Conservation (phyloP, 1,140 invertebrate species). For the Zaprionus gabonicus region DNA sequence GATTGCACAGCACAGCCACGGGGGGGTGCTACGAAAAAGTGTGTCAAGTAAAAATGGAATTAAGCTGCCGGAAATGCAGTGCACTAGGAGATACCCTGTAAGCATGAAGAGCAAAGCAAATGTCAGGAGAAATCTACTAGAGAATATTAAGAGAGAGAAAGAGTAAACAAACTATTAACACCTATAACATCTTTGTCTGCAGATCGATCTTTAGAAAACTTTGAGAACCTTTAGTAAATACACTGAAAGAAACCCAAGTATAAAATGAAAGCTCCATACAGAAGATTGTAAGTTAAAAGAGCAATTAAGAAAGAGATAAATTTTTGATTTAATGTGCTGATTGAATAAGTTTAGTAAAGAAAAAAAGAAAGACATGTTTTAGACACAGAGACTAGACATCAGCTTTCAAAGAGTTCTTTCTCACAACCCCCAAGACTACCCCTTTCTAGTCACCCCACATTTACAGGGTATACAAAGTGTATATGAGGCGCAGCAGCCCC, state of each 20-base stretch:
- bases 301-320: neutral
- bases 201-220: neutral
- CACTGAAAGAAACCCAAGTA: neutral
- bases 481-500: constrained; percentile 14
- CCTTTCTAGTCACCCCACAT: no score
- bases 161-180: no score
- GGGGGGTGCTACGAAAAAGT: constrained; percentile 31
- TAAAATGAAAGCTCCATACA: neutral
- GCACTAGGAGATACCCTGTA: neutral
- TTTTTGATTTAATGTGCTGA: no score
- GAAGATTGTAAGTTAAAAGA: neutral
- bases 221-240: neutral
- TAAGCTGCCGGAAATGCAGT: neutral
- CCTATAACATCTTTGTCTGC: neutral
- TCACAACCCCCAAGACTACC: neutral
- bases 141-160: neutral
- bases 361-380: no score
- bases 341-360: no score
- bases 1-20: neutral
- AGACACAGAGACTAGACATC: no score
- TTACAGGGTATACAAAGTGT: constrained; percentile 16
- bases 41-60: constrained; percentile 62
- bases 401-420: no score
- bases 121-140: neutral
- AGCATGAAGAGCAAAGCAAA: neutral